These are phyloP conservation scores for Oxyruncus cristatus DNA, from an alignment of 2,113 vertebrate genomes.

Conservation along the genomic window DNA sequence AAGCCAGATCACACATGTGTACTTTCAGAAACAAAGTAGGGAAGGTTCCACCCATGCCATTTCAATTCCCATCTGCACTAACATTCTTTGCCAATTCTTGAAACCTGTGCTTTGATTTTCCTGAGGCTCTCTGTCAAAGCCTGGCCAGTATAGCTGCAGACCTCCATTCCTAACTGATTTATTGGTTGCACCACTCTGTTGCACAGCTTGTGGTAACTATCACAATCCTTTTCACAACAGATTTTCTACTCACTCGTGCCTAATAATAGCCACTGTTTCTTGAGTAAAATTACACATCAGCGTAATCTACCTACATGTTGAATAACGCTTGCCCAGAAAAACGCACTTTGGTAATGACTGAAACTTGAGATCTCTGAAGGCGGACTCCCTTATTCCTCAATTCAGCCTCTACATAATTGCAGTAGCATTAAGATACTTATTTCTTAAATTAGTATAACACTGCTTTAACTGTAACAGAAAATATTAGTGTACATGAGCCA, in stretches of 20 bases:
- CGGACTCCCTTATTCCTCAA: neutral
- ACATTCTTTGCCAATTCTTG: neutral
- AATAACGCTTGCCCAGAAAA: neutral
- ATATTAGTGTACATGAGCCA: rapidly evolving
- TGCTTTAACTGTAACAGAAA: neutral
- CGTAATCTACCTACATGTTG: neutral
- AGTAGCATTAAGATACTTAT: neutral
- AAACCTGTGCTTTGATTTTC: neutral
- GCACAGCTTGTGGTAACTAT: neutral
- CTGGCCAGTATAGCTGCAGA: neutral
- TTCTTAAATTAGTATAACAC: neutral
- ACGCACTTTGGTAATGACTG: neutral
- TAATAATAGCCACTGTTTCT: neutral
- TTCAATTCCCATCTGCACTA: neutral
- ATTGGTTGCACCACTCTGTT: neutral
- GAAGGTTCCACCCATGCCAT: neutral
- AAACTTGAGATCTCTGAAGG: neutral
- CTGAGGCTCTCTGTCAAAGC: neutral
- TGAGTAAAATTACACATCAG: neutral
- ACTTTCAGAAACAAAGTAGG: neutral
- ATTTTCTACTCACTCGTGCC: neutral
- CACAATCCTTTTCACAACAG: neutral
- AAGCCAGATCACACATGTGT: neutral
- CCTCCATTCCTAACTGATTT: neutral
- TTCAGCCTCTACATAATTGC: neutral